Evolutionary conservation across 2,113 vertebrate species (phyloP), one percentile per base, ranked within the genome.

Genomic region (Progne subis): DNA sequence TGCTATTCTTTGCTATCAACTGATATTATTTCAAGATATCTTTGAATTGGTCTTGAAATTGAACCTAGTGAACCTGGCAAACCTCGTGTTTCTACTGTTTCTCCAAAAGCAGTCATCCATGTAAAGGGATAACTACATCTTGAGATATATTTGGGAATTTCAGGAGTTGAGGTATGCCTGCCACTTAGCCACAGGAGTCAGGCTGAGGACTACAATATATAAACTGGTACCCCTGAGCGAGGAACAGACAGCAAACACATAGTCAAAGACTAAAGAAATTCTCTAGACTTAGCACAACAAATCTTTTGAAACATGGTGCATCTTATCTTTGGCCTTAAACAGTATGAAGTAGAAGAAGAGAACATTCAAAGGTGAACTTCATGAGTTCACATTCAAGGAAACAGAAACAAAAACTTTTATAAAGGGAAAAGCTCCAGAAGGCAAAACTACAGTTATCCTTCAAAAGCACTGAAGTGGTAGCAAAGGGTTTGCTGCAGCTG

Each of bases 291-390:
- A 57, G 52, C 60, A 92, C 37, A 89, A 82, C 15, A 88, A 86
- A 82, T 90, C 69, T 88, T 85, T 39, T 81, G 82, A 74, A 88
- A 88, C 5, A 9, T 20, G 55, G 37, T 56, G 44, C 64, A 72
- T 69, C 39, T 68, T 57, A 80, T 95, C 94, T 96, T 97, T 96
- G 92, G 88, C 76, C 37, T 93, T 70, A 78, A 77, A 64, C 16
- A 75, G 49, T 23, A 23, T 71, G 56, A 96, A 86, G 50, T 19
- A 91, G 56, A 65, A 81, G 29, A 18, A 89, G 18, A 86, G 50
- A 90, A 93, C 68, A 93, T 75, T 92, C 63, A 78, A 86, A 90
- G 47, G 52, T 1, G 5, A 95, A 83, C 17, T 61, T 83, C 15
- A 77, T 28, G 56, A 93, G 86, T 88, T 95, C 82, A 93, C 77